A percentile compares a stretch with the other conserved stretches of the same genome.
Evolutionary conservation across 2,888 invertebrate species (phyloP).

Genomic region (Nemotelus pantherinus): DNA sequence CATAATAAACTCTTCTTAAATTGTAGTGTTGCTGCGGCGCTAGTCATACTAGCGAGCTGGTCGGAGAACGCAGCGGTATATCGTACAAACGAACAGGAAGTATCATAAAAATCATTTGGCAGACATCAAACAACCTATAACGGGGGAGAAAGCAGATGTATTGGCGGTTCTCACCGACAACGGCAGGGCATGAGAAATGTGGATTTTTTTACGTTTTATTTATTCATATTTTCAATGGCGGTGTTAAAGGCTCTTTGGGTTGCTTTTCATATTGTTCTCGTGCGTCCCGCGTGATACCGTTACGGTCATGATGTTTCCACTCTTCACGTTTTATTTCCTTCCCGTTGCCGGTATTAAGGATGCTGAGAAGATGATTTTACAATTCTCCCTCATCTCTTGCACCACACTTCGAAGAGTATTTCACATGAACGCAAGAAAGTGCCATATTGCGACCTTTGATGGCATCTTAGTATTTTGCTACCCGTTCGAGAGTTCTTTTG

Average conservation of each 20-base stretch:
- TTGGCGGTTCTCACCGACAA: neutral
- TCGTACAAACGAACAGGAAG: conserved; percentile 8
- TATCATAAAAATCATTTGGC: conserved; percentile 12
- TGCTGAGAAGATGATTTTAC: too few species aligned
- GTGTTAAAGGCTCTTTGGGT: conserved; percentile 26
- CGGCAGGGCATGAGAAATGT: too few species aligned
- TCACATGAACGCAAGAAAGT: too few species aligned
- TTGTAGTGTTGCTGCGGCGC: too few species aligned
- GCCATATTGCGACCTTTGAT: neutral
- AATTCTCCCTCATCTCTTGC: too few species aligned
- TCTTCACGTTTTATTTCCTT: neutral
- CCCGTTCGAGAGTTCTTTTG: conserved; percentile 23
- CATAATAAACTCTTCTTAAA: neutral
- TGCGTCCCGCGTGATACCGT: neutral
- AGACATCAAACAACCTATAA: conserved; percentile 21
- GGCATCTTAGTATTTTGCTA: neutral
- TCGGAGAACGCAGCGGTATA: neutral
- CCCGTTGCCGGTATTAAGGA: neutral
- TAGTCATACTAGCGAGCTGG: too few species aligned
- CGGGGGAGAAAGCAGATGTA: conserved; percentile 3
- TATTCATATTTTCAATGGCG: conserved; percentile 17
- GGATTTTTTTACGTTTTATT: neutral
- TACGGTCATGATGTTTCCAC: neutral
- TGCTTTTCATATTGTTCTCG: conserved; percentile 29
- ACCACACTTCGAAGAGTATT: too few species aligned